These are phyloP conservation scores for Antechinus flavipes DNA, from an alignment of 2,113 vertebrate genomes.

Conservation along the genomic window DNA sequence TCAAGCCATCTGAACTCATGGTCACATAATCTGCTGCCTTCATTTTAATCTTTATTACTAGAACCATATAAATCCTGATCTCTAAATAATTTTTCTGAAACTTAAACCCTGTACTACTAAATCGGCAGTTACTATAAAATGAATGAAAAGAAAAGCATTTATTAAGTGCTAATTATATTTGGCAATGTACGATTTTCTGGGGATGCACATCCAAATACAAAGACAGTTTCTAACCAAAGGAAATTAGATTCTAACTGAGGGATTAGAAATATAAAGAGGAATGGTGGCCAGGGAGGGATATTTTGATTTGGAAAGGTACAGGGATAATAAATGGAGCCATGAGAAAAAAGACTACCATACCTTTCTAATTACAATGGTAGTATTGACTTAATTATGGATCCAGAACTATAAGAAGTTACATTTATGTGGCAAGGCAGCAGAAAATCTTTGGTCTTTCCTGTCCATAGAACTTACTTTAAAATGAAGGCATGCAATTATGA, in stretches of 20 bases:
- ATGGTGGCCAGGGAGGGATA: not conserved
- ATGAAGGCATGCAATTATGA: fast-evolving
- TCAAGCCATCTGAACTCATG: not conserved
- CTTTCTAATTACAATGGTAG: not conserved
- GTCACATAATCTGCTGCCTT: not conserved
- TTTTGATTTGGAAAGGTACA: not conserved
- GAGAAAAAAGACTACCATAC: not conserved
- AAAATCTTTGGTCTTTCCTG: not conserved
- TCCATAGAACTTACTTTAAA: not conserved
- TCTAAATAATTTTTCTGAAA: not conserved
- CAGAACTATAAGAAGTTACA: not conserved
- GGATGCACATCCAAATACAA: not conserved
- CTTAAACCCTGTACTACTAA: not conserved
- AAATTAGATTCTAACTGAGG: not conserved
- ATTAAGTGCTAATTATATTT: not conserved
- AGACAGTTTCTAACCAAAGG: not conserved
- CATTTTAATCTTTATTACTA: not conserved
- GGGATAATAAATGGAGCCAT: not conserved
- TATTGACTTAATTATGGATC: not conserved
- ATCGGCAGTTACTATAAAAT: not conserved
- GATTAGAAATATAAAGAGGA: not conserved
- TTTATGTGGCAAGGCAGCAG: not conserved
- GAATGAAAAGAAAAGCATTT: not conserved
- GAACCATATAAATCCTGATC: not conserved
- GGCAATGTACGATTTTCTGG: not conserved